A percentile compares a stretch with the other conserved stretches of the same genome.
phyloP scores from a whole-genome alignment of 2,888 invertebrate genomes.

The Noctuana brunneofusca region DNA sequence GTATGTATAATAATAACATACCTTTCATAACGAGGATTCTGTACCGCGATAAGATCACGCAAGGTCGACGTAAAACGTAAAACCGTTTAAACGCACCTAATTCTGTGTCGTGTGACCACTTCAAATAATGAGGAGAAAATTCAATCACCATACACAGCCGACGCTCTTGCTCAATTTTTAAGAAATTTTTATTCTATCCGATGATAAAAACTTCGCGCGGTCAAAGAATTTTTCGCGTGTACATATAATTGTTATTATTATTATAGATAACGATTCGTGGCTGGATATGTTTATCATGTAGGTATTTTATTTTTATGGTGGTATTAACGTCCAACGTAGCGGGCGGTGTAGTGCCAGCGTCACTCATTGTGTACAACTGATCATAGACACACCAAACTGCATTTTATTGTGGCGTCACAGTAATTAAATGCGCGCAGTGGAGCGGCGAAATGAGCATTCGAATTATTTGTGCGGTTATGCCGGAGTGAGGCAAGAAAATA shows the following conservation, averaged over 20 bases:
- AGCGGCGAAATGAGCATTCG: slow-evolving; percentile 46
- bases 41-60: background rate
- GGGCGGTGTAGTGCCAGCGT: slow-evolving; percentile 9
- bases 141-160: background rate
- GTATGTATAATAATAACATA: background rate
- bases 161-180: background rate
- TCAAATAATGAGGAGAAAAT: background rate
- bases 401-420: slow-evolving; percentile 40
- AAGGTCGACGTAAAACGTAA: background rate
- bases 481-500: slow-evolving; percentile 20
- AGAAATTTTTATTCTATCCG: background rate
- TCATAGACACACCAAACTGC: slow-evolving; percentile 18
- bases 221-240: slow-evolving; percentile 10
- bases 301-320: slow-evolving; percentile 1
- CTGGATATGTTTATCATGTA: background rate
- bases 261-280: background rate
- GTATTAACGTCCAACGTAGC: background rate
- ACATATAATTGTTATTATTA: background rate
- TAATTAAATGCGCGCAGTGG: slow-evolving; percentile 48
- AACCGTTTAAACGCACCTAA: background rate
- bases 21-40: slow-evolving; percentile 8
- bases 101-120: background rate
- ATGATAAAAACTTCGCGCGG: background rate
- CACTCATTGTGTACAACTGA: slow-evolving; percentile 27
- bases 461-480: slow-evolving; percentile 38